Evolutionary conservation across 2,113 vertebrate genomes (phyloP), one percentile per base, ranked within the genome.

Genomic region (Gorsachius goisagi): DNA sequence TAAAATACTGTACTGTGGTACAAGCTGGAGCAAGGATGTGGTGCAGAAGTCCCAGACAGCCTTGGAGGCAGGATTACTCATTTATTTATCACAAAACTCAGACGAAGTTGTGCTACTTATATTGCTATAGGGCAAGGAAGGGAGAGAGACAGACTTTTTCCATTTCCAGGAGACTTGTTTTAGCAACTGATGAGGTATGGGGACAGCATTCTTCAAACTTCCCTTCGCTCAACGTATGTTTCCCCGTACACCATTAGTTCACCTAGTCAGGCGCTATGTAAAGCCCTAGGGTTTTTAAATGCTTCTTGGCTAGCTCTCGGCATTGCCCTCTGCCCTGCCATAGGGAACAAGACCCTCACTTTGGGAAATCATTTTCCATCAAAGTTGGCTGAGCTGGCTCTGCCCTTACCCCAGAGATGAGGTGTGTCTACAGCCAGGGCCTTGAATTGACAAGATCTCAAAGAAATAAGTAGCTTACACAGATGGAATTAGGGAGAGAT

Each of bases 11-110:
- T 67, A 35, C 32, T 41, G 49, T 30, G 30, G 86, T 72, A 62
- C 78, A 93, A 84, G 86, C 71, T 56, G 24, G 84, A 98, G 93
- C 92, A 86, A 88, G 82, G 79, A 88, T 87, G 77, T 68, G 59
- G 73, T 88, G 60, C 66, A 69, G 74, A 94, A 95, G 72, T 78
- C 39, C 47, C 91, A 77, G 79, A 93, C 52, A 87, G 84, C 88
- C 93, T 96, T 82, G 72, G 44, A 94, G 89, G 85, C 82, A 85
- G 49, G 62, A 94, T 96, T 94, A 89, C 71, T 93, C 88, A 90
- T 80, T 83, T 81, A 75, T 81, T 39, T 53, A 88, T 90, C 95
- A 91, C 73, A 83, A 86, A 88, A 85, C 85, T 95, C 41, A 79
- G 49, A 88, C 76, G 85, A 68, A 90, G 33, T 12, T 76, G 24